Percentiles rank a stretch among this genome's conserved stretches.
These are phyloP conservation scores for Apistogramma diplotaenia DNA, from an alignment of 2,113 vertebrate species.

Conservation along the genomic window DNA sequence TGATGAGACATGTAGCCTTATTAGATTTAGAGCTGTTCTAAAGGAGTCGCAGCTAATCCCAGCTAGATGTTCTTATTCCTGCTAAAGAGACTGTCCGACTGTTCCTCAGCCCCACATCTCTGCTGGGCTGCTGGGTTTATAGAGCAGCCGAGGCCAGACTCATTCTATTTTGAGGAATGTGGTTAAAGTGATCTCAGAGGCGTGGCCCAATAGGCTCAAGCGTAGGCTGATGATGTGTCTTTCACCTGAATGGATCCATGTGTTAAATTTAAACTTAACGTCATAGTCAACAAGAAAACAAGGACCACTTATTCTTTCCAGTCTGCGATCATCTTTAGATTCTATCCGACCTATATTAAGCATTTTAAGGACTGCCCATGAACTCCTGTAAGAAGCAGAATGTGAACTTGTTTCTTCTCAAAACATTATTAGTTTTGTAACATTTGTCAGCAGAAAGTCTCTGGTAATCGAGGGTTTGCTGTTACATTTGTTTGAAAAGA, in stretches of 20 bases:
- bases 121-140: constrained; percentile 35
- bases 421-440: too few species aligned
- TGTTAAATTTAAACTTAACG: constrained; percentile 19
- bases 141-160: constrained; percentile 13
- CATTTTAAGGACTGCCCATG: neutral
- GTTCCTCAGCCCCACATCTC: constrained; percentile 27
- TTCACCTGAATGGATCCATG: constrained; percentile 53
- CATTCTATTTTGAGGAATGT: constrained; percentile 53
- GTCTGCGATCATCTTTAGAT: neutral
- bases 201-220: constrained; percentile 46
- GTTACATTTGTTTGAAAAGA: neutral
- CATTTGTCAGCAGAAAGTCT: neutral
- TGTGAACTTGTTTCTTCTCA: neutral
- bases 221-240: constrained; percentile 23
- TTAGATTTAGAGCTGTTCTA: constrained; percentile 73
- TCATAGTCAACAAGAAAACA: constrained; percentile 34
- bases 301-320: neutral
- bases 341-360: neutral
- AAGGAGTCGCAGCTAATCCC: constrained; percentile 67
- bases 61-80: constrained; percentile 4
- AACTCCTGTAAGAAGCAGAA: neutral
- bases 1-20: constrained; percentile 43
- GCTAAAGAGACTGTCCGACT: constrained; percentile 11
- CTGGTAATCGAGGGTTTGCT: neutral
- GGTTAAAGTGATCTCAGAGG: constrained; percentile 45